Evolutionary conservation across 2,113 vertebrate species (phyloP), one percentile per base, ranked within the genome.

Genomic region (Piliocolobus tephrosceles): DNA sequence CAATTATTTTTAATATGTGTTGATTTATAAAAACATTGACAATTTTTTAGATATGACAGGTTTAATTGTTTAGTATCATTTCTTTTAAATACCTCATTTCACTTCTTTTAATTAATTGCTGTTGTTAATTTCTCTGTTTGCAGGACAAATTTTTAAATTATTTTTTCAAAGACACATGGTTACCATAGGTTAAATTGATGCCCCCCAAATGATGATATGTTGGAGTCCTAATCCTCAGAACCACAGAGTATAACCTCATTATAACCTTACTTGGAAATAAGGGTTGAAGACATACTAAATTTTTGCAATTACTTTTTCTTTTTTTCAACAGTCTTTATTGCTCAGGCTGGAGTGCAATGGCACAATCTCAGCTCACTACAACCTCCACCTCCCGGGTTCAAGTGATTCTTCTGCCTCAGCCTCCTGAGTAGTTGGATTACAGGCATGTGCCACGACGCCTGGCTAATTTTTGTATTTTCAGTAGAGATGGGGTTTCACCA

Each of bases 381-480:
- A 30, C 27, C 61, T 64, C 61, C 61, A 64, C 27, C 27, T 64
- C 61, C 27, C 5, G 0, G 27, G 27, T 64, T 64, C 61, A 64
- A 64, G 61, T 0, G 5, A 64, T 30, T 64, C 61, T 64, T 12
- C 61, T 30, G 61, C 61, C 27, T 64, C 61, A 64, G 27, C 2
- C 61, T 64, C 27, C 61, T 64, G 61, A 13, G 5, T 64, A 64
- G 61, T 30, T 64, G 61, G 61, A 64, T 64, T 64, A 64, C 61
- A 64, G 27, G 61, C 61, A 64, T 6, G 27, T 64, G 61, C 12
- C 61, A 64, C 0, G 11, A 64, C 0, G 0, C 61, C 25, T 6
- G 1, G 27, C 61, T 64, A 64, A 64, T 13, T 14, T 64, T 30
- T 64, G 61, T 30, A 64, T 64, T 64, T 64, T 64, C 27, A 30